Conservation (phyloP, 2,888 invertebrate genomes). For the Rhingia campestris region DNA sequence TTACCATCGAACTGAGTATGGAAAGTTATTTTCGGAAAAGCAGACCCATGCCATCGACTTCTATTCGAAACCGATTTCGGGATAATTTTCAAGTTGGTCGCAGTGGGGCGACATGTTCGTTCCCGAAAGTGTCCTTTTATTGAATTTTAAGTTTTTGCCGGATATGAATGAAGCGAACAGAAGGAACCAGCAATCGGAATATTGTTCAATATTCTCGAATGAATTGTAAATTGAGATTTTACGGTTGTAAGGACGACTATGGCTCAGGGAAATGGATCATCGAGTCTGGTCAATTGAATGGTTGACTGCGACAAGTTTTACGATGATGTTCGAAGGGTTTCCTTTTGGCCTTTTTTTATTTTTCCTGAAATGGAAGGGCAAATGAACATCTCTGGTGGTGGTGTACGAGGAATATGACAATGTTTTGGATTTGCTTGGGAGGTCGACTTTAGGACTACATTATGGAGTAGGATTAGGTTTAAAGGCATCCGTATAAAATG, state of each 20-base stretch:
- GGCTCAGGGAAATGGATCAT: constrained; percentile 66
- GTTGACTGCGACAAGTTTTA: constrained; percentile 56
- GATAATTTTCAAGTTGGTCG: constrained; percentile 53
- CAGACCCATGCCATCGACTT: constrained; percentile 1
- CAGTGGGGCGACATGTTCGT: constrained; percentile 30
- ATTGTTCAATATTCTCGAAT: constrained; percentile 69
- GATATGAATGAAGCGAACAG: constrained; percentile 10
- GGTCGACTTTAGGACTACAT: too few relatives aligned
- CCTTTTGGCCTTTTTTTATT: neutral
- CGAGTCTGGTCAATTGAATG: constrained; percentile 67
- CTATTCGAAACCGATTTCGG: constrained; percentile 50
- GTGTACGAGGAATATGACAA: too few relatives aligned
- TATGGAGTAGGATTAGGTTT: too few relatives aligned
- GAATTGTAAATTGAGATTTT: constrained; percentile 71
- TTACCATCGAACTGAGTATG: constrained; percentile 39
- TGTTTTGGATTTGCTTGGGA: too few relatives aligned
- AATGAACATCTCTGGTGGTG: too few relatives aligned
- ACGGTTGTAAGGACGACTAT: constrained; percentile 60
- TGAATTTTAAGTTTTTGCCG: constrained; percentile 62
- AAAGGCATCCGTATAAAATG: too few relatives aligned
- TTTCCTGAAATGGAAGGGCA: neutral
- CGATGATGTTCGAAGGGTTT: constrained; percentile 15
- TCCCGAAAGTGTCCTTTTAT: constrained; percentile 59
- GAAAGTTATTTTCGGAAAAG: constrained; percentile 50
- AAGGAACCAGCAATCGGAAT: constrained; percentile 36